These are phyloP conservation scores for Lophotis ruficrista DNA, from an alignment of 2,113 vertebrate genomes.

Conservation along the genomic window DNA sequence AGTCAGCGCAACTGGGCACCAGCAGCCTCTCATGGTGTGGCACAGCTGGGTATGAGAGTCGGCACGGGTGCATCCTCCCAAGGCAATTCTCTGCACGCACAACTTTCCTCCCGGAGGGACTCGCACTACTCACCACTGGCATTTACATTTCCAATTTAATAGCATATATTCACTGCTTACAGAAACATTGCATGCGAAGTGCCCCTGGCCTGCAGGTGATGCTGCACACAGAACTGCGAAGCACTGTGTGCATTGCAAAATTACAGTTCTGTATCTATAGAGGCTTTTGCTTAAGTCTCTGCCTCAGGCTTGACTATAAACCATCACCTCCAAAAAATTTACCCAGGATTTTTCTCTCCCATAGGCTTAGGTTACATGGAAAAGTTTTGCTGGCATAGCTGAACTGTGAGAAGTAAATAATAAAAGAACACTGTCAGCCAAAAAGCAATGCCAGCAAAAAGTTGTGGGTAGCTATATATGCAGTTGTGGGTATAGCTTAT, in stretches of 20 bases:
- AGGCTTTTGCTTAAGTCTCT: neutral
- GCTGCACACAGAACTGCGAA: fast-evolving
- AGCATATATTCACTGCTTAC: neutral
- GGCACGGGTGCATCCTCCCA: neutral
- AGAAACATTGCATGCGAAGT: neutral
- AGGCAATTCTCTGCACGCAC: neutral
- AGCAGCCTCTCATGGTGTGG: neutral
- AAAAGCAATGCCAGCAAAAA: neutral
- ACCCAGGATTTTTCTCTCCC: neutral
- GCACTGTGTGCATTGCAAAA: fast-evolving
- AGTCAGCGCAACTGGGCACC: neutral
- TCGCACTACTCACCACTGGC: neutral
- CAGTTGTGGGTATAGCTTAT: neutral
- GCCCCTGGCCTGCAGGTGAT: neutral
- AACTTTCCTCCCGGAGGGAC: neutral
- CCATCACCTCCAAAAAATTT: neutral
- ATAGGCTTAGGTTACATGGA: neutral
- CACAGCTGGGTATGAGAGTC: fast-evolving
- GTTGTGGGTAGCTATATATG: neutral
- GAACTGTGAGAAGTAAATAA: neutral
- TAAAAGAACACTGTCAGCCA: neutral
- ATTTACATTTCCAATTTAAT: neutral
- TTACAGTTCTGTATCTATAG: fast-evolving
- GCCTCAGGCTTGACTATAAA: neutral
- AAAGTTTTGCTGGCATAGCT: neutral